Evolutionary conservation across 2,113 vertebrate species (phyloP), one percentile per base, ranked within the genome.

Genomic region (Pseudopipra pipra): DNA sequence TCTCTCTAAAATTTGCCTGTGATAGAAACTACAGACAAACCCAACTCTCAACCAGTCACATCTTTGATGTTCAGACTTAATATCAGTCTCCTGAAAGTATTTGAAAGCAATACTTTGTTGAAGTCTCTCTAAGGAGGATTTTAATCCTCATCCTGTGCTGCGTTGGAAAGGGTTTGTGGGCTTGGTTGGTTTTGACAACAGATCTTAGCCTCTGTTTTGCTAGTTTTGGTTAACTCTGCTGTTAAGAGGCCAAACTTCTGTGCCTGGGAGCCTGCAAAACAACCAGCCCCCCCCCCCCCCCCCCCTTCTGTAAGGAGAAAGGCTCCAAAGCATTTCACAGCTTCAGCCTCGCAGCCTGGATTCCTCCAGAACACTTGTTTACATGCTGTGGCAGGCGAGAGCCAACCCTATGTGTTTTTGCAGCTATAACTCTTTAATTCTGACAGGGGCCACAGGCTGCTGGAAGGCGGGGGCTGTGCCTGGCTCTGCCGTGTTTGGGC

Each of bases 361-460:
- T 35, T 24, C 84, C 46, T 7, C 0, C 33, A 43, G 87, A 44
- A 6, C 6, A 0, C 28, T 49, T 70, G 31, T 49, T 79, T 55
- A 87, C 19, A 44, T 1, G 81, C 90, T 14, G 80, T 70, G 87
- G 46, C 80, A 66, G 66, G 30, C 33, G 14, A 83, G 41, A 68
- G 67, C 44, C 79, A 71, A 75, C 67, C 76, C 8, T 33, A 22
- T 75, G 39, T 13, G 71, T 46, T 35, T 75, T 51, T 61, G 47
- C 72, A 93, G 85, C 78, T 75, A 10, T n/a, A 16, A 37, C 52
- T 85, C 63, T 47, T 47, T 27, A 5, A 3, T 17, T 12, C 80
- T 86, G 75, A 65, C 54, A 89, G 90, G 54, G 86, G 71, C 92
- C 90, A 86, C 23, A 1, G 72, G 88, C 87, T n/a, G 77, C 27